Evolutionary conservation across 1,140 invertebrate genomes (phyloP).

Genomic region (Linepithema humile): DNA sequence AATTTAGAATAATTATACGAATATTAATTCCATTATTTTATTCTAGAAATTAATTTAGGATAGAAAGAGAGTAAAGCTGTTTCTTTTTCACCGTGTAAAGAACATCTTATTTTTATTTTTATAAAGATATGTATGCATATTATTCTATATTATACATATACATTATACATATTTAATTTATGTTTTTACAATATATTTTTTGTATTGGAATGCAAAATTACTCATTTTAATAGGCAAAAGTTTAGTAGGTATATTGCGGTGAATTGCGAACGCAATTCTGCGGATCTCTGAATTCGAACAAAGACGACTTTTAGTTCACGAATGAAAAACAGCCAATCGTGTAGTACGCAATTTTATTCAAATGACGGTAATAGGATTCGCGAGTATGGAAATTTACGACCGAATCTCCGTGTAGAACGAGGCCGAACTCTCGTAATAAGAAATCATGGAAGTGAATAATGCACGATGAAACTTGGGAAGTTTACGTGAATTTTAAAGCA

Average conservation of each 20-base stretch:
- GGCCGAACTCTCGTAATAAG: constrained; percentile 44
- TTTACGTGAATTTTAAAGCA: constrained; percentile 37
- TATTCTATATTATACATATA: background rate
- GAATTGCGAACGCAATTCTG: background rate
- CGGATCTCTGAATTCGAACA: background rate
- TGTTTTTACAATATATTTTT: background rate
- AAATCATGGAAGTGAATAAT: constrained; percentile 49
- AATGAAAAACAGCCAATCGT: constrained; percentile 33
- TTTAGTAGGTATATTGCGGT: background rate
- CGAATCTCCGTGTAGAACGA: constrained; percentile 31
- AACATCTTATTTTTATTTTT: background rate
- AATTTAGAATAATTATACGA: no score
- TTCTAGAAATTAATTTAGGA: no score
- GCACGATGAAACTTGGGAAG: constrained; percentile 34
- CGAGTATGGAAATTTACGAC: constrained; percentile 33
- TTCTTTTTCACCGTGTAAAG: no score
- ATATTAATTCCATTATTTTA: no score
- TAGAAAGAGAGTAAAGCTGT: no score
- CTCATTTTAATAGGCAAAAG: background rate
- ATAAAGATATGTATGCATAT: background rate
- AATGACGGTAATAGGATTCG: constrained; percentile 40
- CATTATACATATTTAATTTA: no score
- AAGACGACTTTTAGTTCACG: background rate
- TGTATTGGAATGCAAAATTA: background rate
- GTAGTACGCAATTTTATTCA: constrained; percentile 34